Evolutionary conservation across 2,113 vertebrate genomes (phyloP).

Genomic region (Oostethus manadensis): DNA sequence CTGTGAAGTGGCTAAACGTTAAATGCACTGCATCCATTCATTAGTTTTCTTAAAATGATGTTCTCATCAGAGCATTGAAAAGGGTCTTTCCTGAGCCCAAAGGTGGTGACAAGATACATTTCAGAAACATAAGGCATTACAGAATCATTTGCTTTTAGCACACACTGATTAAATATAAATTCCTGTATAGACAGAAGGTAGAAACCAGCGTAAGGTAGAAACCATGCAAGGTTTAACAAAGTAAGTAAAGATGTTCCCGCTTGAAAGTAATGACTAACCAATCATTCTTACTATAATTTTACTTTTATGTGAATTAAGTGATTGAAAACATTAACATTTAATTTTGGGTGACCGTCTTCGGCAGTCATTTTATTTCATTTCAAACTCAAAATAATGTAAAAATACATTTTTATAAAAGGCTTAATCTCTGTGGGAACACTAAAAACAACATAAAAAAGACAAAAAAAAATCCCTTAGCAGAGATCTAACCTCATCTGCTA

Average conservation of each 20-base stretch:
- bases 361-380: constrained; percentile 1
- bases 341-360: neutral
- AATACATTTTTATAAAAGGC: constrained; percentile 11
- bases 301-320: neutral
- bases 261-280: constrained; percentile 37
- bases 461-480: neutral
- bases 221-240: constrained; percentile 17
- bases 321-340: neutral
- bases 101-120: too few species aligned
- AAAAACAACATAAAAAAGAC: neutral
- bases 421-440: neutral
- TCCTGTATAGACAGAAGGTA: constrained; percentile 17
- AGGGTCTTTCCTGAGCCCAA: constrained; percentile 10
- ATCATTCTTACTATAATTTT: constrained; percentile 20
- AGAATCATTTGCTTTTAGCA: constrained; percentile 16
- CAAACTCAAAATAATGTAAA: constrained; percentile 13
- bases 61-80: constrained; percentile 33
- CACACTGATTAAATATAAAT: constrained; percentile 31
- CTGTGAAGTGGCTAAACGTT: constrained; percentile 31
- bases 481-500: constrained; percentile 34
- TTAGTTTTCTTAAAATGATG: constrained; percentile 52
- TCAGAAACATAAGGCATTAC: too few species aligned
- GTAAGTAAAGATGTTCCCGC: constrained; percentile 23
- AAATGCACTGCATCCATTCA: constrained; percentile 27
- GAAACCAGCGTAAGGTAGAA: constrained; percentile 32